Percentiles rank a stretch among this genome's conserved stretches.
phyloP scores from a whole-genome alignment of 2,113 vertebrate species.

The Cynoglossus semilaevis region DNA sequence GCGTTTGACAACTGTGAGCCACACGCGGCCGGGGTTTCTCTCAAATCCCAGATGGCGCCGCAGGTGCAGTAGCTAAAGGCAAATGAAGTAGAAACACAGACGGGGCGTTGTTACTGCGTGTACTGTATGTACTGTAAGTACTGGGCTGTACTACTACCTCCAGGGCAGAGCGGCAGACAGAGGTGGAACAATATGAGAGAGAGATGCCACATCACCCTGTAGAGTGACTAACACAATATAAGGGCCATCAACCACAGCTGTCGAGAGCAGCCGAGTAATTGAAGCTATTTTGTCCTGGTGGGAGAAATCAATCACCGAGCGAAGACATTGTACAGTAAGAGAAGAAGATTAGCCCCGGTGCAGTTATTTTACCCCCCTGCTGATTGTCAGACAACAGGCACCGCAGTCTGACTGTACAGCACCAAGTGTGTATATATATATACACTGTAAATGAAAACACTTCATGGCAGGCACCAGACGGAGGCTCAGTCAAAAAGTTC shows the following conservation, averaged over 20 bases:
- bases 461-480: no score
- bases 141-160: no score
- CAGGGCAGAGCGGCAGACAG: conserved; percentile 13
- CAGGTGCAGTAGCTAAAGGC: conserved; percentile 6
- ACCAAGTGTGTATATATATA: no score
- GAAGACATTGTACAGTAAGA: conserved; percentile 6
- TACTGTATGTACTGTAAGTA: no score
- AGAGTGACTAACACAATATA: conserved; percentile 19
- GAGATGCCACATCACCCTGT: conserved; percentile 13
- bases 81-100: conserved; percentile 16
- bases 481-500: no score
- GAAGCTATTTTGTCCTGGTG: conserved; percentile 5
- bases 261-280: conserved; percentile 17
- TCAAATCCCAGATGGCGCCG: conserved; percentile 13
- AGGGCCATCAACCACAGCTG: conserved; percentile 28
- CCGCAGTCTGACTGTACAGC: background rate
- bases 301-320: conserved; percentile 7
- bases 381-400: background rate
- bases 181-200: conserved; percentile 23
- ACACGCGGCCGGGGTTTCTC: conserved; percentile 27
- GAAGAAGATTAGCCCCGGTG: conserved; percentile 2
- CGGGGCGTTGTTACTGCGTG: conserved; percentile 27
- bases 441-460: no score
- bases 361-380: background rate
- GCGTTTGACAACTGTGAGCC: conserved; percentile 8